Conservation (phyloP, 2,888 invertebrate species). For the Dicycla oo region DNA sequence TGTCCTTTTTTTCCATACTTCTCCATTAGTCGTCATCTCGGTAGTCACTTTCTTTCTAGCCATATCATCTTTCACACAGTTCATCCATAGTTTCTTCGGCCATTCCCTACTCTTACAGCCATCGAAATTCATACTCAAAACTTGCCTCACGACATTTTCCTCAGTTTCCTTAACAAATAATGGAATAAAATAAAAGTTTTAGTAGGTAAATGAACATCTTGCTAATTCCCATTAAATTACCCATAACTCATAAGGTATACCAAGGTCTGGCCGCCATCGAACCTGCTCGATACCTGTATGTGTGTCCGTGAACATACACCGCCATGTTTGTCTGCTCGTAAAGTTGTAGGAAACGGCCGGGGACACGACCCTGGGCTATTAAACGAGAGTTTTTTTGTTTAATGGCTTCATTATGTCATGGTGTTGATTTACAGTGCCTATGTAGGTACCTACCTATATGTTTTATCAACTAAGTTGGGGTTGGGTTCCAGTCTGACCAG, state of each 20-base stretch:
- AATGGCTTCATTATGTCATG: constrained; percentile 58
- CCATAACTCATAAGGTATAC: neutral
- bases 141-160: no score
- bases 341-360: constrained; percentile 55
- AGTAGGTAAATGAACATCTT: neutral
- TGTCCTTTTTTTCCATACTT: no score
- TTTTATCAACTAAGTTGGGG: no score
- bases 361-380: constrained; percentile 57
- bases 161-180: neutral
- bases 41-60: no score
- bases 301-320: constrained; percentile 35
- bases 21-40: no score
- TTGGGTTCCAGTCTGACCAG: no score
- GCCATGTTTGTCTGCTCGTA: constrained; percentile 57
- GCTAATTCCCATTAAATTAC: neutral
- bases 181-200: neutral
- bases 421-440: constrained; percentile 22
- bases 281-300: constrained; percentile 29
- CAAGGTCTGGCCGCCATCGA: constrained; percentile 29
- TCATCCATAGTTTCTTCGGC: no score
- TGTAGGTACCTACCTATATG: no score
- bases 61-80: no score
- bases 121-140: no score
- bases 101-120: no score
- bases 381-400: constrained; percentile 60